A percentile compares a stretch with the other conserved stretches of the same genome.
Conservation (phyloP, 1,140 invertebrate genomes). For the Sarcophaga bullata region DNA sequence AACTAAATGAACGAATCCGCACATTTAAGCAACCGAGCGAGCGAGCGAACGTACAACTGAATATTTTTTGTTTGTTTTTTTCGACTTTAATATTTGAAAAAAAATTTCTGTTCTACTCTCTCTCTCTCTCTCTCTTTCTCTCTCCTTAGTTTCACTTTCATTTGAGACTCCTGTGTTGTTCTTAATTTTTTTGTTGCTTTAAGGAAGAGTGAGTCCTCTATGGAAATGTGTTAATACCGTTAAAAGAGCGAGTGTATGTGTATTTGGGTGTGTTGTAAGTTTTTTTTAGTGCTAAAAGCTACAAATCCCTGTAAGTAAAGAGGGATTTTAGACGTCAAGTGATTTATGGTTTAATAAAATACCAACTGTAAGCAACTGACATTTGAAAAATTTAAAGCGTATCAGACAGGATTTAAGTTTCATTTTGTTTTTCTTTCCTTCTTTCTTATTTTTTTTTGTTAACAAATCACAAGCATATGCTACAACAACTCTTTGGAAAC, state of each 20-base stretch:
- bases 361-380: not conserved
- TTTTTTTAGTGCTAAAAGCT: conserved; percentile 3
- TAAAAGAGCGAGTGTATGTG: not conserved
- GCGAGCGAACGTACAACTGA: not conserved
- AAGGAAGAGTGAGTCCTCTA: no score
- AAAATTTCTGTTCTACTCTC: no score
- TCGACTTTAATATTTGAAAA: no score
- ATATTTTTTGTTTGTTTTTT: no score
- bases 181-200: not conserved
- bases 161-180: not conserved
- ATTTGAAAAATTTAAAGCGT: conserved; percentile 13
- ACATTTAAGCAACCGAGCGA: no score
- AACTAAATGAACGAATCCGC: not conserved
- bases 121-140: no score
- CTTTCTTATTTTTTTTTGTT: not conserved
- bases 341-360: conserved; percentile 19
- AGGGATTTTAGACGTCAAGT: conserved; percentile 18
- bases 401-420: not conserved
- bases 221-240: no score
- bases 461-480: conserved; percentile 23
- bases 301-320: conserved; percentile 6
- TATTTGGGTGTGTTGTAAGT: not conserved
- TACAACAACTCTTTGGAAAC: not conserved
- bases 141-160: not conserved
- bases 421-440: not conserved